Base-by-base conservation (phyloP, 2,888 invertebrate species). In the Cecidostiba fungosa region DNA sequence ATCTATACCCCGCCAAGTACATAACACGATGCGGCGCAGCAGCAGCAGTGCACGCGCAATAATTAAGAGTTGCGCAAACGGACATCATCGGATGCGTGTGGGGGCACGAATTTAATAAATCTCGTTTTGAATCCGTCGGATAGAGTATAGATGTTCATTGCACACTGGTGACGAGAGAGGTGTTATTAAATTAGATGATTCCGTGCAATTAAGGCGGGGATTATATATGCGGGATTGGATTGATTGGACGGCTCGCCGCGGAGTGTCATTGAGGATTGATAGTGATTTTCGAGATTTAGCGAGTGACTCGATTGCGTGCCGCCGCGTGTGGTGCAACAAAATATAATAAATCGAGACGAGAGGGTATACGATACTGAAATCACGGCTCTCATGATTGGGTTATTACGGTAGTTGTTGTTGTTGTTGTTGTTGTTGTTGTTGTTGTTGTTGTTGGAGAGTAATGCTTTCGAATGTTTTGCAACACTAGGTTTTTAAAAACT, bases 71-170 rank as follows among this genome's bases (percentile, higher is more conserved):
- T 70, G 70, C 77, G 83, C 50, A 77, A 77, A 83, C 43, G 50
- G 70, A 19, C 14, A 72, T 77, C 14, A 72, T 77, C 43, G 50
- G 70, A 19, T 16, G 23, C 47, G 29, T 14, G 69, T 14, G 50
- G 32, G n/a, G 23, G 62, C 62, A 36, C 74, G 74, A 73, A 62
- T 84, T 84, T 78, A 85, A 77, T 81, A 85, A 81, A 81, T 85
- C 70, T 62, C 59, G 19, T 59, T 85, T 76, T 77, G 70, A 72
- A 32, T 10, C n/a, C 54, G 5, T 59, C n/a, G 54, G 54, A 59
- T 59, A 8, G 19, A n/a, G 54, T 4, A n/a, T 6, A 16, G 54
- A 10, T 16, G 54, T 23, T n/a, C 54, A 69, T 84, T 81, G 36
- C 73, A 29, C 70, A 81, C 77, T 62, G 47, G 6, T 19, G 26